phyloP scores from a whole-genome alignment of 2,797 vertebrate genomes.

The Takifugu ocellatus region DNA sequence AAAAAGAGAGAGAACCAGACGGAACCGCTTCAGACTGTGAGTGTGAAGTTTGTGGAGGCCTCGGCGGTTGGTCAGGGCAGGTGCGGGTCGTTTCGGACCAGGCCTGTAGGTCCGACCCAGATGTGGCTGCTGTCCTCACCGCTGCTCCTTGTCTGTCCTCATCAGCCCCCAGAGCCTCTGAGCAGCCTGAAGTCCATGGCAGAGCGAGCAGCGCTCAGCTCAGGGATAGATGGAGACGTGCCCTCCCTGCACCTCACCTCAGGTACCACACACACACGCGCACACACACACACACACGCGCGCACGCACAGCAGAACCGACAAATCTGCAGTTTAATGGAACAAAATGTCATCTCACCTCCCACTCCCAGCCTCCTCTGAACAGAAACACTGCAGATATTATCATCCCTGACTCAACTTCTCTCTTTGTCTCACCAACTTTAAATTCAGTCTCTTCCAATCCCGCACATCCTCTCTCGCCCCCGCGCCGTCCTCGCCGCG shows the following conservation, averaged over 20 bases:
- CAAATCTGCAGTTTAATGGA: slow-evolving; percentile 46
- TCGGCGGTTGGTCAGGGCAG: too few species aligned
- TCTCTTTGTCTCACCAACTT: slow-evolving; percentile 21
- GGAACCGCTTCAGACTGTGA: too few species aligned
- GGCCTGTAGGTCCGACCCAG: too few species aligned
- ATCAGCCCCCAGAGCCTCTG: slow-evolving; percentile 80
- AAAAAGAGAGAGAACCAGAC: too few species aligned
- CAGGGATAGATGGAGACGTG: slow-evolving; percentile 85
- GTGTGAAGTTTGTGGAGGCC: too few species aligned
- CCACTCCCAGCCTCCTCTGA: slow-evolving; percentile 46
- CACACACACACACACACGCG: slow-evolving; percentile 20
- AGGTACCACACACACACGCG: slow-evolving; percentile 65
- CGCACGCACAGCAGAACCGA: slow-evolving; percentile 26
- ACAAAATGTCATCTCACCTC: slow-evolving; percentile 55
- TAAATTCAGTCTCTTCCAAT: neutral
- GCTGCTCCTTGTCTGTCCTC: slow-evolving; percentile 33
- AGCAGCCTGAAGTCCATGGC: slow-evolving; percentile 90
- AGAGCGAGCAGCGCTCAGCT: slow-evolving; percentile 83
- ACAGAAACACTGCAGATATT: slow-evolving; percentile 45
- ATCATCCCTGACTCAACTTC: slow-evolving; percentile 43
- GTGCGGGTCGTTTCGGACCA: too few species aligned
- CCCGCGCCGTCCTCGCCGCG: neutral
- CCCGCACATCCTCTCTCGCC: neutral
- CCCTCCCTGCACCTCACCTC: slow-evolving; percentile 81
- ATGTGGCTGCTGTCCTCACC: too few species aligned